Conservation (phyloP, 2,797 vertebrate genomes). For the Okamejei kenojei region DNA sequence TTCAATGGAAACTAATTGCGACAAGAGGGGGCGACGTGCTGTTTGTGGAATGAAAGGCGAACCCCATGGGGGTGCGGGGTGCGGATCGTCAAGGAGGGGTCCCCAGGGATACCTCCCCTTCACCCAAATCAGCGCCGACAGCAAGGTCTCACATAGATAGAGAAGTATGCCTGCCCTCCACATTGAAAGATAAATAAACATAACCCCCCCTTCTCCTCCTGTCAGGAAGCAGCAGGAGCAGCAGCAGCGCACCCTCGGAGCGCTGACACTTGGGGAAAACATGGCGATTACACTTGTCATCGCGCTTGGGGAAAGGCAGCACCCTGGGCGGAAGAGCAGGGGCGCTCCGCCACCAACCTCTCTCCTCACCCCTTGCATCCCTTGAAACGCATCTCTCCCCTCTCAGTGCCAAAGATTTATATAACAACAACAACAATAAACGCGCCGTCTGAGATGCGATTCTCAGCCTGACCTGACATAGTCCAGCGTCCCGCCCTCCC, state of each 20-base stretch:
- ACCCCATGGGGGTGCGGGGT: not conserved
- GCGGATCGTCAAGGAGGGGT: too few relatives aligned
- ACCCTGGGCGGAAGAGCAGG: not conserved
- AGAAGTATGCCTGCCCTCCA: too few relatives aligned
- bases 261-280: not conserved
- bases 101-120: too few relatives aligned
- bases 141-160: too few relatives aligned
- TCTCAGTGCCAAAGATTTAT: too few relatives aligned
- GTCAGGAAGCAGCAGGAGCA: not conserved
- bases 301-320: not conserved
- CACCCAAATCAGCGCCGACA: too few relatives aligned
- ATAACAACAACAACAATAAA: too few relatives aligned
- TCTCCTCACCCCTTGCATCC: not conserved
- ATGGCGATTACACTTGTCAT: conserved; percentile 30
- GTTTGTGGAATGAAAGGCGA: not conserved
- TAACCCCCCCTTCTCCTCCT: too few relatives aligned
- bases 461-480: not conserved
- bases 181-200: too few relatives aligned
- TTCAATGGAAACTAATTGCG: conserved; percentile 13
- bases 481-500: not conserved
- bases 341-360: not conserved
- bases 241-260: not conserved
- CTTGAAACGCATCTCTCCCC: too few relatives aligned
- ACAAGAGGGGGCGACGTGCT: not conserved
- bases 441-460: not conserved